Base-by-base conservation (phyloP, 2,113 vertebrate species). In the Circaetus gallicus region DNA sequence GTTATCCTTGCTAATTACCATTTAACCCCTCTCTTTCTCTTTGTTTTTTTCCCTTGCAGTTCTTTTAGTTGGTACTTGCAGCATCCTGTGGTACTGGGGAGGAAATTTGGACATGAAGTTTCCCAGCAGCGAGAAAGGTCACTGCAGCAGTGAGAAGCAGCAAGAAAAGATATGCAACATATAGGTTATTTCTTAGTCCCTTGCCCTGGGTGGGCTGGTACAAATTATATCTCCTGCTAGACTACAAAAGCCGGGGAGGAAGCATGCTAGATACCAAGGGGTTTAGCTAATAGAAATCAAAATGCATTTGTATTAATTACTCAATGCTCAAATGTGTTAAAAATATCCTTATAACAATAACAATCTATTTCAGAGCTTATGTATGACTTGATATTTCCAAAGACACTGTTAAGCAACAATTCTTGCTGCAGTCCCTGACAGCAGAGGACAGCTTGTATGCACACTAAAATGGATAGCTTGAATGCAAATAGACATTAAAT, bases 311-410 rank as follows among this genome's bases (percentile, higher is more conserved):
- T 72, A 89, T 50, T 85, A 87, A 93, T 91, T 94, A 43, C 63
- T 82, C 53, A 67, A 4, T 79, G 24, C 55, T 86, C 67, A 86
- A 66, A 82, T 29, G 82, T 52, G 52, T 94, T 95, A 92, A 93
- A 93, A 93, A 86, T 90, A 93, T 53, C 85, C 78, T 62, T 92
- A 21, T 77, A 93, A 89, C 38, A 91, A 92, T 84, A 93, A 91
- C 65, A 91, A 49, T 49, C 36, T 84, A 45, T 72, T 95, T 95
- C 91, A 94, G 95, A 89, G 69, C 77, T 95, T 92, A 69, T 2
- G 13, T 63, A 58, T 95, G 82, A 95, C 83, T 86, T 76, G 73
- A 1, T 94, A 59, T 95, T 97, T 97, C 95, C 91, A 87, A 82
- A 72, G 77, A 69, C 43, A 7, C 42, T 72, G 65, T 74, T 90